Evolutionary conservation across 2,888 invertebrate species (phyloP).

Genomic region (Drosophila emarginata): DNA sequence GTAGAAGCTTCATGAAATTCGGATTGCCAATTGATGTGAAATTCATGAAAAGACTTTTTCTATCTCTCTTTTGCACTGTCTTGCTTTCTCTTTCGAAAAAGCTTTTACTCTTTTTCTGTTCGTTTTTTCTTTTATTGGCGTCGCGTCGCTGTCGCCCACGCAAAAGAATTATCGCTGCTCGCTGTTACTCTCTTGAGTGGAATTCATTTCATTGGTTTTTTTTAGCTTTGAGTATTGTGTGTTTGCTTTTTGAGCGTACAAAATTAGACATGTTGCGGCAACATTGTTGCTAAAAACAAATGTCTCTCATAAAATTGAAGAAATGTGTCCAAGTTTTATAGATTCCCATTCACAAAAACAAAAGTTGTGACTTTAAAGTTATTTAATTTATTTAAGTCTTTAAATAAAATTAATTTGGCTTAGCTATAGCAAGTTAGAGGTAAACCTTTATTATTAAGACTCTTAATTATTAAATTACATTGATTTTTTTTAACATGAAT

Average conservation of each 20-base stretch:
- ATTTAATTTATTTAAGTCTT: too few species aligned
- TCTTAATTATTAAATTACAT: too few species aligned
- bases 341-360: too few species aligned
- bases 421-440: too few species aligned
- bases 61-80: background rate
- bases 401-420: too few species aligned
- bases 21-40: constrained; percentile 9
- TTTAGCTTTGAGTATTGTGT: constrained; percentile 8
- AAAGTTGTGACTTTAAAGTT: too few species aligned
- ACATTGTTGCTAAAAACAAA: constrained; percentile 35
- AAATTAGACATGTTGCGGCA: constrained; percentile 46
- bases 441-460: too few species aligned
- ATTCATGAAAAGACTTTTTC: background rate
- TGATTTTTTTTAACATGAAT: too few species aligned
- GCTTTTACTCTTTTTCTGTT: background rate
- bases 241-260: constrained; percentile 1
- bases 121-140: constrained; percentile 8
- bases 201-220: too few species aligned
- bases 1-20: constrained; percentile 14
- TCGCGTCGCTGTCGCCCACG: constrained; percentile 15
- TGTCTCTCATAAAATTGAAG: too few species aligned
- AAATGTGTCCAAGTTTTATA: too few species aligned
- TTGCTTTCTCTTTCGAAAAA: background rate
- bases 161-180: background rate
- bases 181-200: constrained; percentile 19